Evolutionary conservation across 23 tunicate genomes (phyloP).

Genomic region (Halocynthia roretzi): DNA sequence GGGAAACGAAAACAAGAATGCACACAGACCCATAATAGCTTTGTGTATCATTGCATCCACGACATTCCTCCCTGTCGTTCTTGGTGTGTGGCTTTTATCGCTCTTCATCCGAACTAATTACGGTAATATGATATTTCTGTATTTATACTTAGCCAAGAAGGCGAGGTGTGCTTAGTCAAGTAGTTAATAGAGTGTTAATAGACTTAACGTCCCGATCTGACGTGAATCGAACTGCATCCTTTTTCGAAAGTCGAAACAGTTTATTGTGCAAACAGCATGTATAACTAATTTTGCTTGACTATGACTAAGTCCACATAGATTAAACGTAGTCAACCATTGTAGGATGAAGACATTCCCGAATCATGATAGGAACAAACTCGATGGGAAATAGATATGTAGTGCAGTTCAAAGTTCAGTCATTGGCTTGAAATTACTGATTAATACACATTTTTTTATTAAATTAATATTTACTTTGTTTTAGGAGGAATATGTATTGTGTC

Average conservation of each 20-base stretch:
- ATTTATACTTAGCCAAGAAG: neutral
- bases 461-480: neutral
- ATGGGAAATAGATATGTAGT: neutral
- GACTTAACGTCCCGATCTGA: too few species aligned
- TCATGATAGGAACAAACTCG: too few species aligned
- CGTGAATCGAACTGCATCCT: too few species aligned
- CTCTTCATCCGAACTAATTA: constrained; percentile 49
- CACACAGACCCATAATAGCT: constrained; percentile 7
- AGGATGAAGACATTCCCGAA: too few species aligned
- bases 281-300: neutral
- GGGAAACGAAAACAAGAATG: neutral
- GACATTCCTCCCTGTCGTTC: constrained; percentile 35
- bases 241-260: neutral
- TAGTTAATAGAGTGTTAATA: too few species aligned
- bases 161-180: too few species aligned
- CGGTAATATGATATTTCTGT: constrained; percentile 24
- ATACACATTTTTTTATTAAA: neutral
- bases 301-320: neutral
- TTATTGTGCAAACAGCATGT: neutral
- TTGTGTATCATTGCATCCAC: constrained; percentile 29
- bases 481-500: constrained; percentile 59
- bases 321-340: too few species aligned
- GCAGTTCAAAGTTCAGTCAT: neutral
- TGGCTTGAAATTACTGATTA: neutral
- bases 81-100: constrained; percentile 53